A percentile compares a stretch with the other conserved stretches of the same genome.
Evolutionary conservation across 2,113 vertebrate genomes (phyloP).

Genomic region (Leuciscus idus): DNA sequence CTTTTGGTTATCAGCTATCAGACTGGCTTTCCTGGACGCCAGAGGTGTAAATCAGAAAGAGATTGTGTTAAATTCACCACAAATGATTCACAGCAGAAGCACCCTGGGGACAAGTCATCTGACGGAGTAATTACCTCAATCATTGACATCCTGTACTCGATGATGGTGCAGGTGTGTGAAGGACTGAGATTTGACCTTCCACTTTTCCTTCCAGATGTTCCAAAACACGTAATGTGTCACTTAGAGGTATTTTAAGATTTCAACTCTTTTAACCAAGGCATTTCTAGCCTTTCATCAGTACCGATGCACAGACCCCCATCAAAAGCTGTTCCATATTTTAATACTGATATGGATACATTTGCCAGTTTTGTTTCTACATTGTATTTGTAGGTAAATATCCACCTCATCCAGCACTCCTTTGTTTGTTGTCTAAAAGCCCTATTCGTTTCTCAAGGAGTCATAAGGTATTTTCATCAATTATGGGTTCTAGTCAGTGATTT

Average conservation of each 20-base stretch:
- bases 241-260: background rate
- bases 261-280: background rate
- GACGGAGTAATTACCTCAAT: conserved; percentile 11
- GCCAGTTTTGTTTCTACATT: background rate
- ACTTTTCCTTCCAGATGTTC: background rate
- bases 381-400: background rate
- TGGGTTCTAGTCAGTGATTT: background rate
- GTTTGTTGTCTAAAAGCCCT: background rate
- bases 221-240: background rate
- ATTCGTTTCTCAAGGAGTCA: too few relatives aligned
- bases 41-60: conserved; percentile 30
- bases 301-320: background rate
- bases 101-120: conserved; percentile 1
- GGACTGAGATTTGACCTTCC: conserved; percentile 17
- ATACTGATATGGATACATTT: background rate
- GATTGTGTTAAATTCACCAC: conserved; percentile 39
- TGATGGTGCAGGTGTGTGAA: conserved; percentile 5
- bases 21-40: conserved; percentile 4
- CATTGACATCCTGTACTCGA: background rate
- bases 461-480: too few relatives aligned
- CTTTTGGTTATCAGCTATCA: conserved; percentile 30
- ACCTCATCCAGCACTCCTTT: background rate
- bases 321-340: background rate
- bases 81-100: conserved; percentile 30
- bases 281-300: background rate